Percentiles rank a stretch among this genome's conserved stretches.
These are phyloP conservation scores for Tenthredo livida DNA, from an alignment of 2,888 invertebrate genomes.

Conservation along the genomic window DNA sequence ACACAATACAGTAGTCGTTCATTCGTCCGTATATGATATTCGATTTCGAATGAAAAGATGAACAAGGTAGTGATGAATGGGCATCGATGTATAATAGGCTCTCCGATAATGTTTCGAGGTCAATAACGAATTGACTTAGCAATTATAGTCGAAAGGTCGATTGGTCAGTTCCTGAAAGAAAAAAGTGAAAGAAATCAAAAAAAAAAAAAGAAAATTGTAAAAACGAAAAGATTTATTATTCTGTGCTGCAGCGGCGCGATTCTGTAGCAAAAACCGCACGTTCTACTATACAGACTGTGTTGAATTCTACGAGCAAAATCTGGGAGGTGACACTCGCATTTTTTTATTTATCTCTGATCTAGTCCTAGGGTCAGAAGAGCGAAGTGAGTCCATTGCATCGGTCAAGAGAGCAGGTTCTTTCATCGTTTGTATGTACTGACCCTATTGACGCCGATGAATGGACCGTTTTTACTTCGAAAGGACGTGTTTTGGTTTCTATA, in stretches of 20 bases:
- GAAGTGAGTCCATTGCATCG: slow-evolving; percentile 55
- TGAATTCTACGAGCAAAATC: background rate
- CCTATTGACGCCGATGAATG: slow-evolving; percentile 60
- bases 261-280: background rate
- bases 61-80: slow-evolving; percentile 68
- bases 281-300: background rate
- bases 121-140: background rate
- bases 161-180: background rate
- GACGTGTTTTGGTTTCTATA: slow-evolving; percentile 41
- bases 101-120: background rate
- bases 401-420: slow-evolving; percentile 54
- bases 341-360: slow-evolving; percentile 71
- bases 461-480: slow-evolving; percentile 25
- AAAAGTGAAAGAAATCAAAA: background rate
- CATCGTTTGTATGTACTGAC: slow-evolving; percentile 58
- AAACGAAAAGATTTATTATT: background rate
- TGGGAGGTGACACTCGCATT: slow-evolving; percentile 56
- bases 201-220: background rate
- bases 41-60: slow-evolving; percentile 66
- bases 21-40: slow-evolving; percentile 60
- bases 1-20: background rate
- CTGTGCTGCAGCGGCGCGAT: background rate
- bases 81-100: background rate
- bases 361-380: slow-evolving; percentile 53
- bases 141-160: background rate